Evolutionary conservation across 1,140 invertebrate genomes (phyloP), one percentile per base, ranked within the genome.

Genomic region (Drosophila carrolli): DNA sequence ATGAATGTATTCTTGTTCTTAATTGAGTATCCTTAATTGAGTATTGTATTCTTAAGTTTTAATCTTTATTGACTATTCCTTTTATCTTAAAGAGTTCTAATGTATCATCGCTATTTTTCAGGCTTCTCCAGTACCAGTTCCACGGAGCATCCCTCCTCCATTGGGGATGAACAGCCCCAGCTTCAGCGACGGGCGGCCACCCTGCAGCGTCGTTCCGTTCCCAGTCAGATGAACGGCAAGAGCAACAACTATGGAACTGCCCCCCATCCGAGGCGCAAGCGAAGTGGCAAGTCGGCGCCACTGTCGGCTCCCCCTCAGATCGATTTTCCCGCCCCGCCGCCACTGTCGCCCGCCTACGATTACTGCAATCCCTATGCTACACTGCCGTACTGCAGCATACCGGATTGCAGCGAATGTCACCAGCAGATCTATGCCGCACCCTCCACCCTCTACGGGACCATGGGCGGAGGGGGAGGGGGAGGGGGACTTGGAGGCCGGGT

Each of bases 311-410:
- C 70, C 9, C 91, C 91, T 16, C 75, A 82, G 32, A 78, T 92
- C 29, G 90, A 92, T 3, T 92, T 92, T 29, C 91, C 91, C 11
- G 84, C 91, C 14, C 89, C 89, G 35, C 90, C 90, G 14, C 91
- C 91, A 29, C 79, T 88, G n/a, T 86, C 91, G 51, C 88, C 91
- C 29, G 90, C 91, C n/a, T 90, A 90, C 58, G 84, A 91, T 47
- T 91, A 91, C 47, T 86, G 90, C 51, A 92, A 88, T 88, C 91
- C 88, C 9, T 90, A 88, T 68, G 76, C 77, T 90, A 85, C 81
- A 78, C 50, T 79, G 65, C 90, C 85, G 37, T 90, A 75, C 78
- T 91, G 85, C 74, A 91, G 84, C 71, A 51, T 85, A 70, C 77
- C 83, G 66, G 91, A 92, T 85, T 92, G 91, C 72, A 75, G 29